Evolutionary conservation across 2,113 vertebrate species (phyloP).

Genomic region (Sinosuthora webbiana): DNA sequence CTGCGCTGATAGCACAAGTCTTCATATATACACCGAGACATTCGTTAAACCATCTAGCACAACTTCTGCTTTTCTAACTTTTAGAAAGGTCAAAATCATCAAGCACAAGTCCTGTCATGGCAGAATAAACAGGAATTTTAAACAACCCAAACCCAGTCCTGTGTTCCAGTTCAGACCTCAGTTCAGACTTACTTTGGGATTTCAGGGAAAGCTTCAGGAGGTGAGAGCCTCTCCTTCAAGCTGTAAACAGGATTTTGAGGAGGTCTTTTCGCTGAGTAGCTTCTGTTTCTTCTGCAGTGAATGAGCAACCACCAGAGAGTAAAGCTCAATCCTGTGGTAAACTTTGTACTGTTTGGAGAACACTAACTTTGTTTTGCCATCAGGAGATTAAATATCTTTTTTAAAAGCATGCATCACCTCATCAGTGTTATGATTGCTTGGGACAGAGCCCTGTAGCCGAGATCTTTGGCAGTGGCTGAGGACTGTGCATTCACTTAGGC

Average conservation of each 20-base stretch:
- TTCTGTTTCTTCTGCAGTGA: background rate
- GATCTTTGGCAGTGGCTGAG: background rate
- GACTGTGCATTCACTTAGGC: background rate
- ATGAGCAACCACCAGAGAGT: conserved; percentile 35
- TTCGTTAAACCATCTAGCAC: rapidly evolving
- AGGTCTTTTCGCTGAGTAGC: background rate
- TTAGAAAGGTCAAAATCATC: background rate
- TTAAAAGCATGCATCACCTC: background rate
- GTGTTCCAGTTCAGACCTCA: background rate
- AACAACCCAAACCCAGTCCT: background rate
- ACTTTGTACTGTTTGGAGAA: conserved; percentile 59
- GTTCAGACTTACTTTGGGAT: conserved; percentile 21
- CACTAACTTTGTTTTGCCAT: background rate
- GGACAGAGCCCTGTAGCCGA: background rate
- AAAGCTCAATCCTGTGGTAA: conserved; percentile 46
- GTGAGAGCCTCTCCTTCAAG: background rate
- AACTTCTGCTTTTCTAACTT: background rate
- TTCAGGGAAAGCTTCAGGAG: background rate
- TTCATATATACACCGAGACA: background rate
- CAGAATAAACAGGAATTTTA: background rate
- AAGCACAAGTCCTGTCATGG: background rate
- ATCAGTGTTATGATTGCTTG: rapidly evolving
- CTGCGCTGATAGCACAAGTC: background rate
- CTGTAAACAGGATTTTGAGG: background rate
- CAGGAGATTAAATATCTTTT: background rate